Base-by-base conservation (phyloP, 2,797 vertebrate genomes). In the Epinephelus malabaricus region DNA sequence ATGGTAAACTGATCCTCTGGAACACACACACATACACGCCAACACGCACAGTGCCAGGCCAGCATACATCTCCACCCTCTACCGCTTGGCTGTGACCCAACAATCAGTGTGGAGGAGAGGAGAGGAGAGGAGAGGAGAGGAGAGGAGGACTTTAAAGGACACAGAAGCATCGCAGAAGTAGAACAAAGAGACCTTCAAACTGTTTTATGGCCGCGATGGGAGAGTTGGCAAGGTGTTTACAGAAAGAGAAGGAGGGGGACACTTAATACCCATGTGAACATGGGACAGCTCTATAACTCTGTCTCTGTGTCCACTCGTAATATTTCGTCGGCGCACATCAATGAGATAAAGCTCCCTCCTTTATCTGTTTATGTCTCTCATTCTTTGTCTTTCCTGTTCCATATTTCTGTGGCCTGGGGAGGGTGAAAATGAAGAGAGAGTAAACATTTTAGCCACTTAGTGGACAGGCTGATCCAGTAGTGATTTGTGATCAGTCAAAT, bases 241-340 rank as follows among this genome's bases (percentile, higher is more conserved):
- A 86, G 69, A 73, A 68, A 59, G 65, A 85, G 38, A 58, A 53
- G 1, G 53, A 13, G 19, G 17, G 56, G 58, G 55, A 79, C 74
- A 84, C 72, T 76, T 79, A 78, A 86, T 84, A 66, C 73, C 34
- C 72, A 46, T 82, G 73, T 65, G 74, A 84, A 81, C 77, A 60
- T 13, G 4, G 61, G 73, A 56, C 40, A 3, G 60, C 63, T 68
- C 56, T 46, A 69, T 61, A 86, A 82, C 68, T 50, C 63, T 53
- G 21, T 59, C 51, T 63, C 51, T 61, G 46, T 76, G 72, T 77
- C 79, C 63, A 59, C 78, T 78, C 8, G 0, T 86, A 82, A 81
- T 61, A 70, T 80, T 69, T 77, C 62, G 69, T 79, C 25, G 21
- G 12, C 49, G 40, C 74, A 45, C 21, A 62, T 82, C 78, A 69